Conservation (phyloP, 2,888 invertebrate genomes). For the Adineta ricciae region DNA sequence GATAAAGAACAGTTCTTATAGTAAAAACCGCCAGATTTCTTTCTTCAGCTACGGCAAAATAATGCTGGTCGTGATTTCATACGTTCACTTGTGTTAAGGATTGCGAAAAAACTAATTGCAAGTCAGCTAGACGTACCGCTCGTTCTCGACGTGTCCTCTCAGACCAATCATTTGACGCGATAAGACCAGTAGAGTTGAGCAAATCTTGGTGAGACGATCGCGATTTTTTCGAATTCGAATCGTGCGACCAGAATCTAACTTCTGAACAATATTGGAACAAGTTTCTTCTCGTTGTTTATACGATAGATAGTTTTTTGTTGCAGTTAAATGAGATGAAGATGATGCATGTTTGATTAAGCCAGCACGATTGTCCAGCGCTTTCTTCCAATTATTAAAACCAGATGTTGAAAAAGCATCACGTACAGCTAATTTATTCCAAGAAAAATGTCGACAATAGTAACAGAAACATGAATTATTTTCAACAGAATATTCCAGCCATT, state of each 20-base stretch:
- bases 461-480: neutral
- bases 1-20: neutral
- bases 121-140: neutral
- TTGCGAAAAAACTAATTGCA: too few species aligned
- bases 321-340: neutral
- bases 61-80: too few species aligned
- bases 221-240: neutral
- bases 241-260: neutral
- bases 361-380: neutral
- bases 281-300: neutral
- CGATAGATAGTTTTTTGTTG: neutral
- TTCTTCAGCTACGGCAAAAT: too few species aligned
- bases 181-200: neutral
- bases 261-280: neutral
- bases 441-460: neutral
- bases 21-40: too few species aligned
- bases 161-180: neutral
- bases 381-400: neutral
- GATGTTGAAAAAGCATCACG: neutral
- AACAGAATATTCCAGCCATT: neutral
- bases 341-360: neutral
- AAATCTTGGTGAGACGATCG: neutral
- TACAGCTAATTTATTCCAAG: neutral
- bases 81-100: too few species aligned
- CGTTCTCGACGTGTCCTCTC: neutral